Evolutionary conservation across 2,113 vertebrate genomes (phyloP), one percentile per base, ranked within the genome.

Genomic region (Apteryx owenii): DNA sequence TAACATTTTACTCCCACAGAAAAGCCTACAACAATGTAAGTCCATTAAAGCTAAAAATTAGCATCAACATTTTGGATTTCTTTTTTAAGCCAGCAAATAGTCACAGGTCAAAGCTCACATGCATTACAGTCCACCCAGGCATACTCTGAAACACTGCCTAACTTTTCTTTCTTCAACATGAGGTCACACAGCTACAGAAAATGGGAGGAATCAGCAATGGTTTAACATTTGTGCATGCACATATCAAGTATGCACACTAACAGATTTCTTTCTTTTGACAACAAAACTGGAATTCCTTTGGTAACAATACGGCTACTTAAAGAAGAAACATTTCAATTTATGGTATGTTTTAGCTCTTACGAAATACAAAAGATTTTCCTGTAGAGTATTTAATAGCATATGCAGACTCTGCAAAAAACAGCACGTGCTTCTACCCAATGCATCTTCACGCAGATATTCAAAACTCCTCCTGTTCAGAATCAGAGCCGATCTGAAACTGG

Each of bases 101-200:
- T 65, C 95, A 81, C 51, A 92, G 90, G 85, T 60, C 94, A 96
- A 96, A 95, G 91, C 72, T 97, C 93, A 96, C 70, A 93, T 5
- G 60, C 50, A 85, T 88, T 92, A 80, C 77, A 94, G 71, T 88
- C 91, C 81, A 96, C 88, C 60, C 48, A 80, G 54, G 86, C 90
- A 95, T 46, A 91, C 61, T 91, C 80, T 82, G 85, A 95, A 85
- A 95, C 91, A 92, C 54, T 91, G 73, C 53, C 54, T 53, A 81
- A 48, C 70, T 93, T 75, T 66, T 76, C 44, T 50, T 77, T 81
- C 54, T 64, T 46, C 85, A 96, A 5, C 50, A 75, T 7, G 3
- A 90, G 61, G 81, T 73, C 94, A 93, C 0, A 1, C 29, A 93
- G 75, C 60, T 84, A 79, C 76, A 86, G 25, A 93, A 70, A 95